Evolutionary conservation across 2,113 vertebrate genomes (phyloP), one percentile per base, ranked within the genome.

Genomic region (Bos javanicus): DNA sequence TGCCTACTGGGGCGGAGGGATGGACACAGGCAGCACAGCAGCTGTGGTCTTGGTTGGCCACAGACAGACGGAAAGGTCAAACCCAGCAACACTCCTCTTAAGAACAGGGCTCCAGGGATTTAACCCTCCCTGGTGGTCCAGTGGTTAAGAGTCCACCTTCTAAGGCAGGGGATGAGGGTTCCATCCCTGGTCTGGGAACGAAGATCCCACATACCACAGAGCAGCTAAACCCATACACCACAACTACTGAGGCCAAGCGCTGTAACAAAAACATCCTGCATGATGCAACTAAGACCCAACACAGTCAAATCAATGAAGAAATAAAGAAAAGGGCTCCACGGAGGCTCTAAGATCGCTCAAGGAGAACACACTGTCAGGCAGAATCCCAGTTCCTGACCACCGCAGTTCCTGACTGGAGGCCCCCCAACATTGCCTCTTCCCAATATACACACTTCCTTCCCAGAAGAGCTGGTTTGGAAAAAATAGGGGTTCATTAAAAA

Each of bases 161-260:
- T 43, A 76, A 43, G 11, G 23, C 71, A 76, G 39, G 39, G 23
- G 71, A 43, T 43, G 11, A 25, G 5, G 23, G 23, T 43, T 43
- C 71, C 2, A 43, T 14, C 12, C 39, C 23, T 76, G 71, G 12
- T 43, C 39, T 0, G 0, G 71, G 39, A 76, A 43, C 3, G 0
- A 39, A 76, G 39, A 76, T 14, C 23, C 71, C 36, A 43, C 36
- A 7, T 43, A 12, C 71, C 39, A 76, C 39, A 76, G 71, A 39
- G 71, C 71, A 76, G 39, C 71, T 76, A 76, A 43, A 15, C 36
- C 36, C 39, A 15, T 26, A 43, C 6, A 43, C 12, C 39, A 43
- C 12, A 43, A 76, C 71, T 43, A 25, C 71, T 76, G 39, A 76
- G 71, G 36, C 39, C 6, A 13, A 43, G 39, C 39, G 26, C 23